phyloP scores from a whole-genome alignment of 2,113 vertebrate species.

The Oreocharis arfaki region DNA sequence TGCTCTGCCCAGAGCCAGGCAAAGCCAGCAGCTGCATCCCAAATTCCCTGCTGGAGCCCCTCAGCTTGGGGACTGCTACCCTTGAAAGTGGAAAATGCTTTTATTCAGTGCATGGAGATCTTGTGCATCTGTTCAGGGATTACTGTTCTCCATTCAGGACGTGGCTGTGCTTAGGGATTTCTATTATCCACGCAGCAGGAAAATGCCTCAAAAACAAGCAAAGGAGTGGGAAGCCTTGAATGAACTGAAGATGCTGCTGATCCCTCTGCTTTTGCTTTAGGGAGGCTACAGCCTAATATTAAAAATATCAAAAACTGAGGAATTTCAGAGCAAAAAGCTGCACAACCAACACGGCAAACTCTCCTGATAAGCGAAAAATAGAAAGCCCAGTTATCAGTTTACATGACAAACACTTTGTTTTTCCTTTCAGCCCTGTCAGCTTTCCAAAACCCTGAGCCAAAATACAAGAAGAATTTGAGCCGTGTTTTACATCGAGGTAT shows the following conservation, averaged over 20 bases:
- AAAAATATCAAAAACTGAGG: background rate
- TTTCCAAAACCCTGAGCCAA: conserved; percentile 42
- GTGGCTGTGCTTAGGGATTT: background rate
- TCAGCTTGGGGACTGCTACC: background rate
- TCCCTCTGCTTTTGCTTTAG: background rate
- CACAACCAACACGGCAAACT: background rate
- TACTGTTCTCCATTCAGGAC: background rate
- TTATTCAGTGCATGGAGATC: background rate
- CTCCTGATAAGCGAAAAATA: background rate
- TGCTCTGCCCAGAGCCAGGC: background rate
- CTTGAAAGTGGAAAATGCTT: background rate
- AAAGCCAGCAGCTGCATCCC: background rate
- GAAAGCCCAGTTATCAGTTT: conserved; percentile 6
- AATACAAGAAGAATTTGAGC: background rate
- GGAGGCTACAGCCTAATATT: background rate
- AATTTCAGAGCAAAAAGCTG: background rate
- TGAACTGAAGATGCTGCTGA: background rate
- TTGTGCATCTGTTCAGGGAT: background rate
- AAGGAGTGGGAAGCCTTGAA: background rate
- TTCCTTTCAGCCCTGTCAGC: conserved; percentile 39
- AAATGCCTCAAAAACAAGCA: background rate
- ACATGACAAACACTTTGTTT: conserved; percentile 31
- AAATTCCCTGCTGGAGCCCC: background rate
- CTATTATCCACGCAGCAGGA: background rate
- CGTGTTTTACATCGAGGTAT: background rate